Base-by-base conservation (phyloP, 2,888 invertebrate species). In the Gonocerus acuteangulatus region DNA sequence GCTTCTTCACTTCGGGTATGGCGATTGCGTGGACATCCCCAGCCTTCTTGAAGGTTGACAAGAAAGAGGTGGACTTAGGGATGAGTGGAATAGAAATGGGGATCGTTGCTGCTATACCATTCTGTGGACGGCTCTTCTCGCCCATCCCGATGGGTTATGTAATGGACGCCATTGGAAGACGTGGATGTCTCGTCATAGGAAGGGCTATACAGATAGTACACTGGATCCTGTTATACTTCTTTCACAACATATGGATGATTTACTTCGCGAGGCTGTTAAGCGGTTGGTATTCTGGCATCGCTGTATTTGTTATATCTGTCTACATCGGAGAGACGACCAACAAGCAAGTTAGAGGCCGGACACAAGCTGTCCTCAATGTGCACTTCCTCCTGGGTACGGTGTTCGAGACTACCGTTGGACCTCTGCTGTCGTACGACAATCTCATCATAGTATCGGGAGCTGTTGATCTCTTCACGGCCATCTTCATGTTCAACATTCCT, bases 371-470 rank as follows among this genome's bases (percentile, higher is more conserved):
- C 19, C 36, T 73, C 27, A 72, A 73, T 45, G 64, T 74, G 0
- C 72, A 74, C 71, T 73, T 73, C 11, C 72, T 73, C 0, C 69
- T 73, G 15, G 75, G 75, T 0, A 72, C 72, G 36, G 67, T 75
- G 0, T 74, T 73, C 63, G 71, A 73, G 1, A 73, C 73, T 59
- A 71, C 71, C 0, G 65, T 74, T 1, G 75, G 75, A 0, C 74
- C 75, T 0, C 74, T 72, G 69, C 72, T 60, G 56, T 49, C 60
- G 11, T 63, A 57, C 36, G 34, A 47, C n/a, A 15, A 36, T 18
- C 57, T 62, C 18, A 48, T 48, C 16, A 18, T 54, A 2, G 15
- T 13, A 15, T 61, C 54, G 4, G 47, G 45, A 3, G 16, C 16
- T 1, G 7, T 61, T 1, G 52, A 52, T 32, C 22, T 61, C 3